Evolutionary conservation across 2,113 vertebrate species (phyloP), one percentile per base, ranked within the genome.

Genomic region (Sapajus apella): DNA sequence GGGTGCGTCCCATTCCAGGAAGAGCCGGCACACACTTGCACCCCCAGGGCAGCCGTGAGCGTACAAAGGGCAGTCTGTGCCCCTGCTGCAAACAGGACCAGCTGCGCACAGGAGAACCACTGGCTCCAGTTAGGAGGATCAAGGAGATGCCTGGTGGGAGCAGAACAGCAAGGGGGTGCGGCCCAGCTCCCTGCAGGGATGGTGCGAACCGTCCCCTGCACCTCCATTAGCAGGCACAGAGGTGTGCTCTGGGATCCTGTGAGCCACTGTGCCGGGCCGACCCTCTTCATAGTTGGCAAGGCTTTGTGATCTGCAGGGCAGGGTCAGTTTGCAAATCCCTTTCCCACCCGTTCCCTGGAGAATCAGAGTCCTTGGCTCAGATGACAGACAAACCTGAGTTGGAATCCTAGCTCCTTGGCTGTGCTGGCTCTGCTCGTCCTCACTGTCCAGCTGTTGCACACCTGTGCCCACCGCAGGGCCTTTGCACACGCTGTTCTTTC

Each of bases 21-120:
- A 97, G 52, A 82, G 20, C 76, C 0, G 4, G 76, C 47, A 14
- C 21, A 23, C 17, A 9, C 80, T 14, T 5, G 56, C 11, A 32
- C 10, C 61, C 85, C 52, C 2, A 17, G 14, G 95, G 81, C 64
- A 56, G 56, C 83, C 25, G 8, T 18, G 25, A 11, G 18, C 12
- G 2, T 92, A 97, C 76, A 94, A 82, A 96, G 91, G 43, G 86
- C 88, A 86, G 68, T 70, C 82, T 82, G 79, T 96, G 66, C 32
- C 72, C 68, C 68, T 25, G n/a, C 12, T 45, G 64, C 73, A 25
- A 43, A 37, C 66, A 13, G 64, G 81, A 82, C 68, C 2, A 1
- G 88, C 94, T 45, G 37, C 90, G 77, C 50, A 64, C 94, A 7
- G 0, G 18, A 1, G 37, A 30, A 61, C 90, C 35, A n/a, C 84